These are phyloP conservation scores for Ephydatia muelleri DNA, from an alignment of 37 sponge, comb jelly and placozoan genomes.

Conservation along the genomic window DNA sequence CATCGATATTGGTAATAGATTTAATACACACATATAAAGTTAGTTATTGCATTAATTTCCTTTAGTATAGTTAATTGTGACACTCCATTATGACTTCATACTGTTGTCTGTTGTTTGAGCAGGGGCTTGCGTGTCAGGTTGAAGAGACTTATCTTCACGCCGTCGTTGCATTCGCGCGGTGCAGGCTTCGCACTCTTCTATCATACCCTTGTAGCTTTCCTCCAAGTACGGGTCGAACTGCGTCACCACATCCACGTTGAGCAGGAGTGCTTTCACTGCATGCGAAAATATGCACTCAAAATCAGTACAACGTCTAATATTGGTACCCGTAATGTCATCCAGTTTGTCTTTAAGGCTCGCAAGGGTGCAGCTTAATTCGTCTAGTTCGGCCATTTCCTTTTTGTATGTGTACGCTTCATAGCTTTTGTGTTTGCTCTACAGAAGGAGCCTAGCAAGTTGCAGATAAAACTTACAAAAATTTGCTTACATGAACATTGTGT, in stretches of 20 bases:
- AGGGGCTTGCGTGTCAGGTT: no score
- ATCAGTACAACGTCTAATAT: neutral
- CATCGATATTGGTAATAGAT: no score
- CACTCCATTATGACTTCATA: no score
- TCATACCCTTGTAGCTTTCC: conserved; percentile 17
- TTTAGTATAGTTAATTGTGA: no score
- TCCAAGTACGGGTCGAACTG: conserved; percentile 50
- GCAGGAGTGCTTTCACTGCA: conserved; percentile 52
- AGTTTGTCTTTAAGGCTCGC: conserved; percentile 16
- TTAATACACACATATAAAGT: no score
- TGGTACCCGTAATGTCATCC: conserved; percentile 21
- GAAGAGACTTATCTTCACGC: no score
- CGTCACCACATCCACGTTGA: conserved; percentile 68
- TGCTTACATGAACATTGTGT: no score
- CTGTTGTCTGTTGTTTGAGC: no score
- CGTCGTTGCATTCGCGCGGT: conserved; percentile 22
- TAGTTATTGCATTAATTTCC: no score
- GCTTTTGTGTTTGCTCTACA: no score
- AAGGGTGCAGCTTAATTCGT: conserved; percentile 32
- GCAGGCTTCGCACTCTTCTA: conserved; percentile 52
- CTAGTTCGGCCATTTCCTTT: conserved; percentile 34
- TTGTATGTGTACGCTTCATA: conserved; percentile 31
- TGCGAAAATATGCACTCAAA: neutral
- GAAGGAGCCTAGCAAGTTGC: no score
- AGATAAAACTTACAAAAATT: no score